Base-by-base conservation (phyloP, 2,888 invertebrate species). In the Drosophila maculinotata region DNA sequence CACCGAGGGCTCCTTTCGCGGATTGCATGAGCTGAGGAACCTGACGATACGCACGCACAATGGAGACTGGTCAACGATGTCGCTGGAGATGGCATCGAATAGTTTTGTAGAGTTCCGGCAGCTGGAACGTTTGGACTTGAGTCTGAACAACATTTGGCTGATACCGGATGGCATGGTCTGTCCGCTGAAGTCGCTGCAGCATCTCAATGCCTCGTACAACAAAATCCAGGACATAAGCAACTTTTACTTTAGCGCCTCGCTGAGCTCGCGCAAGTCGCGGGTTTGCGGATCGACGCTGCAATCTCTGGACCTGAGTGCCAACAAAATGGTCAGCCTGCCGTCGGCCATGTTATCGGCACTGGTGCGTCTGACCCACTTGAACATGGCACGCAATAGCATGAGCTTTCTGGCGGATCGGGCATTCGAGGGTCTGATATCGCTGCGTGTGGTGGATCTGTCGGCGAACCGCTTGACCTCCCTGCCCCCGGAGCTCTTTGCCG, bases 381-480 rank as follows among this genome's bases (percentile, higher is more conserved):
- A 96, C 90, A 93, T 98, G 84, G 95, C 97, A 81, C 95, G 95
- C 88, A 98, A 98, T 90, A 96, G 96, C 91, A 95, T 98, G 90
- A 95, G 95, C 54, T 96, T 96, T 93, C 95, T 97, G 7, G 96
- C 95, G 42, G 97, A 97, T 91, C 94, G 95, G 79, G 96, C 97
- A 10, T 93, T 98, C 52, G 94, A 95, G 66, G 96, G 96, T 36
- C 92, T 98, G 49, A 94, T 95, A 89, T 94, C 95, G 65, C 92
- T 98, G 72, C 95, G 95, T 91, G 94, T 96, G 86, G 94, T 98
- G 81, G 97, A 98, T 92, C 92, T 98, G 69, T 97, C 97, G 1
- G 96, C 96, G 89, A 98, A 98, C 92, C 95, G 96, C 92, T 94
- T 98, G 74, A 96, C 95, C 42, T 96, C 96, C 53, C 93, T 98